Conservation (phyloP, 2,113 vertebrate genomes). For the Candoia aspera region DNA sequence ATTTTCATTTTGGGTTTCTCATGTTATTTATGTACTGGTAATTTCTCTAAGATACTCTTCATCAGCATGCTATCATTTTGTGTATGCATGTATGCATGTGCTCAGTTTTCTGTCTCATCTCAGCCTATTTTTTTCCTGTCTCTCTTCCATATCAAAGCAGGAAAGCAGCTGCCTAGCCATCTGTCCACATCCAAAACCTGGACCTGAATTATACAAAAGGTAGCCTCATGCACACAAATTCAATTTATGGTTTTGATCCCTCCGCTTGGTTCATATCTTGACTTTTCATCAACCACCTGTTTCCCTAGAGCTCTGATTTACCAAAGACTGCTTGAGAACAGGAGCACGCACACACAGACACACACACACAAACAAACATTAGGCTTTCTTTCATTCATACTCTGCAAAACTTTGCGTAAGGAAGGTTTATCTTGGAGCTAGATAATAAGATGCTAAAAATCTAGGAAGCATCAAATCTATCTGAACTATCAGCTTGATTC, state of each 20-base stretch:
- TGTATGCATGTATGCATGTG: background rate
- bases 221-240: background rate
- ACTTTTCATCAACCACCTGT: slow-evolving; percentile 1
- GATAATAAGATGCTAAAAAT: background rate
- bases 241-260: slow-evolving; percentile 5
- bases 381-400: background rate
- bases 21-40: background rate
- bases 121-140: background rate
- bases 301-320: background rate
- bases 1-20: background rate
- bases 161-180: background rate
- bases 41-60: background rate
- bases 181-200: background rate
- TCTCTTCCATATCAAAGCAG: background rate
- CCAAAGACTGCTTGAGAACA: background rate
- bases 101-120: background rate
- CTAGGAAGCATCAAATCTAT: background rate
- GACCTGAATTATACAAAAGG: slow-evolving; percentile 4
- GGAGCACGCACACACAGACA: background rate
- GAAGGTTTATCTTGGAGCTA: background rate
- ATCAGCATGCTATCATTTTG: background rate
- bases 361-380: background rate
- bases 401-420: background rate
- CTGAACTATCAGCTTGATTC: background rate
- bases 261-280: background rate